Percentiles rank a stretch among this genome's conserved stretches.
These are phyloP conservation scores for Micrasema minimum DNA, from an alignment of 1,140 invertebrate genomes.

Conservation along the genomic window DNA sequence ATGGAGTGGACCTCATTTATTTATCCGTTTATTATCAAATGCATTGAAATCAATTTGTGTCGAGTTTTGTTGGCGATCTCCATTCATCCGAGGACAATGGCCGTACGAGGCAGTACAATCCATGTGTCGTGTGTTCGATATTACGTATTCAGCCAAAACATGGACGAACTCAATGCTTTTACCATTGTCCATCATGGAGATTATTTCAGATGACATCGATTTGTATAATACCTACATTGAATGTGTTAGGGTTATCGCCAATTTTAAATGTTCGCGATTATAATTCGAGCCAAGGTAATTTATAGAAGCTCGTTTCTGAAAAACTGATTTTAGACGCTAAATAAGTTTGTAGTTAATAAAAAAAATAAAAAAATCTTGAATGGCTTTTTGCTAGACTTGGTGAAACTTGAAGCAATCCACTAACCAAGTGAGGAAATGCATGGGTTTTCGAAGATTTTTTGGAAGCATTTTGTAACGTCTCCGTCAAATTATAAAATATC, in stretches of 20 bases:
- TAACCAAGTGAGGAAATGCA: too few species aligned
- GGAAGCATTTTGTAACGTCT: too few species aligned
- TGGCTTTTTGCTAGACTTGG: too few species aligned
- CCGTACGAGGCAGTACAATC: neutral
- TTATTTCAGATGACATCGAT: conserved; percentile 29
- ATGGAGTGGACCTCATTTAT: conserved; percentile 46
- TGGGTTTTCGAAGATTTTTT: too few species aligned
- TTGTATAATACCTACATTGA: conserved; percentile 1
- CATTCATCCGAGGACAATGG: conserved; percentile 38
- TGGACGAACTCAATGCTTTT: conserved; percentile 1
- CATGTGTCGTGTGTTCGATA: neutral
- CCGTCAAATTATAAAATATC: too few species aligned
- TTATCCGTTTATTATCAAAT: conserved; percentile 50
- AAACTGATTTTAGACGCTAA: too few species aligned
- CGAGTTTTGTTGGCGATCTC: conserved; percentile 41
- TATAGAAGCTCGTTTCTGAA: too few species aligned
- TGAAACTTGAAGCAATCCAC: too few species aligned
- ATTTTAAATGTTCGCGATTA: too few species aligned
- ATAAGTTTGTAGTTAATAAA: too few species aligned
- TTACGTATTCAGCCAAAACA: conserved; percentile 4
- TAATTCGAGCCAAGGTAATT: too few species aligned
- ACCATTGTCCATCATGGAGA: conserved; percentile 28
- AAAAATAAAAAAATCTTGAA: too few species aligned
- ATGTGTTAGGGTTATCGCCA: conserved; percentile 15
- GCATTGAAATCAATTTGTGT: conserved; percentile 52